A percentile compares a stretch with the other conserved stretches of the same genome.
Conservation (phyloP, 1,140 invertebrate genomes). For the Goniozus legneri region DNA sequence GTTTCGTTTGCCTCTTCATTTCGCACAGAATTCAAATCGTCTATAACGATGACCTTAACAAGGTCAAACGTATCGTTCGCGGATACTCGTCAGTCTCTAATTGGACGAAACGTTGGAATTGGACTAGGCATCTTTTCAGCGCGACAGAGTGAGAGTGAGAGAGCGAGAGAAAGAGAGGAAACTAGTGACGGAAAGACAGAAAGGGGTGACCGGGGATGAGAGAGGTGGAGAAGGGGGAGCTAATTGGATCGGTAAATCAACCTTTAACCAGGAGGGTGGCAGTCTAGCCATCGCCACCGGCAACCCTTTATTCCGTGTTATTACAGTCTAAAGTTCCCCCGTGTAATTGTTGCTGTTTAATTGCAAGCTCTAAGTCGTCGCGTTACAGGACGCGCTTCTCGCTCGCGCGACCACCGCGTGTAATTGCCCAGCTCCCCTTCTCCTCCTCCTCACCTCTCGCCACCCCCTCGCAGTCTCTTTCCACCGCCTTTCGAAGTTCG, state of each 20-base stretch:
- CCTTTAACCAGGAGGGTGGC: constrained; percentile 49
- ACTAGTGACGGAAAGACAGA: neutral
- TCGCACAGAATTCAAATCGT: no score
- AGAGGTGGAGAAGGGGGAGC: constrained; percentile 26
- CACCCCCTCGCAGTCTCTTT: no score
- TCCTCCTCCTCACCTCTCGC: neutral
- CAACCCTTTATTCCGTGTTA: constrained; percentile 57
- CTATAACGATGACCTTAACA: no score
- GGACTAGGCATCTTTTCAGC: constrained; percentile 53
- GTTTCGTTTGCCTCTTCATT: no score
- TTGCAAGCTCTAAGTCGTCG: constrained; percentile 53
- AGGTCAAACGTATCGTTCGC: no score
- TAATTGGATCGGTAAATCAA: constrained; percentile 58
- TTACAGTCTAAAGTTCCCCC: constrained; percentile 57
- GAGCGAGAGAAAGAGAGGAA: neutral
- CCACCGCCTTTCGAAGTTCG: no score
- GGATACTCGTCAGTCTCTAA: constrained; percentile 53
- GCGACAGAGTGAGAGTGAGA: neutral
- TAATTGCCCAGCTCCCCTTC: constrained; percentile 32
- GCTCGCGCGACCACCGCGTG: constrained; percentile 27
- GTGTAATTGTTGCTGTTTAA: constrained; percentile 58
- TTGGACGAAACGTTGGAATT: constrained; percentile 54
- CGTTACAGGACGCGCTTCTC: constrained; percentile 43
- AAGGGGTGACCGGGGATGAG: neutral
- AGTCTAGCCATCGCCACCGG: constrained; percentile 39